phyloP scores from a whole-genome alignment of 1,140 invertebrate genomes.

The Chrysomallon squamiferum region DNA sequence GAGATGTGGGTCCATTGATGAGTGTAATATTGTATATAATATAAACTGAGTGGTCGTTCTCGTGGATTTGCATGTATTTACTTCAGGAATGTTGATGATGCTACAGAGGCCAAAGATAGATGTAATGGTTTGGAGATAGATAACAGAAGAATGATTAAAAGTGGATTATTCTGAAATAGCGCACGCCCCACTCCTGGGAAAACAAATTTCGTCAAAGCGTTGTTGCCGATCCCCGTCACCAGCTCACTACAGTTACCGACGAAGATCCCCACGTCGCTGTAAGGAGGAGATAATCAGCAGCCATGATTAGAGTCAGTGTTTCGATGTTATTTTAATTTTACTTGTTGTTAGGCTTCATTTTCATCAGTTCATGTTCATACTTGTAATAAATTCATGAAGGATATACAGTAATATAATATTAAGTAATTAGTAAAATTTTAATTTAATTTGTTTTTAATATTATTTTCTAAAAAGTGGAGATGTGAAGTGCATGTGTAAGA shows the following conservation, averaged over 20 bases:
- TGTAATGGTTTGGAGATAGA: conserved; percentile 94
- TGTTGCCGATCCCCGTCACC: conserved; percentile 40
- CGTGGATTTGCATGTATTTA: conserved; percentile 98
- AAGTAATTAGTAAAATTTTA: too few relatives aligned
- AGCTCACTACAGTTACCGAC: conserved; percentile 24
- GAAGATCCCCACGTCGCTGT: conserved; percentile 66
- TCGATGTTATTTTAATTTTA: too few relatives aligned
- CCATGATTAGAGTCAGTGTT: too few relatives aligned
- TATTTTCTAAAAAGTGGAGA: too few relatives aligned
- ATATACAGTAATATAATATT: too few relatives aligned
- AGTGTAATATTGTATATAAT: conserved; percentile 95
- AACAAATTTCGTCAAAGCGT: conserved; percentile 71
- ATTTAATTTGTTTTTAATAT: too few relatives aligned
- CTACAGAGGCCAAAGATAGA: conserved; percentile 91
- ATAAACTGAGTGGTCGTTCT: conserved; percentile 91
- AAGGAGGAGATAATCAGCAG: too few relatives aligned
- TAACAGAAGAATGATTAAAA: conserved; percentile 86
- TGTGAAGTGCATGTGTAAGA: too few relatives aligned
- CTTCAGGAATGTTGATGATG: conserved; percentile 87
- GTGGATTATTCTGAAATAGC: conserved; percentile 97
- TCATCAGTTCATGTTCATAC: too few relatives aligned
- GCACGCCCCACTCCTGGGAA: conserved; percentile 97
- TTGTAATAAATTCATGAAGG: too few relatives aligned
- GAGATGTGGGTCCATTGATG: conserved; percentile 90
- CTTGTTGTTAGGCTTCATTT: too few relatives aligned